Conservation (phyloP, 2,797 vertebrate genomes). For the Muscicapa comitata region DNA sequence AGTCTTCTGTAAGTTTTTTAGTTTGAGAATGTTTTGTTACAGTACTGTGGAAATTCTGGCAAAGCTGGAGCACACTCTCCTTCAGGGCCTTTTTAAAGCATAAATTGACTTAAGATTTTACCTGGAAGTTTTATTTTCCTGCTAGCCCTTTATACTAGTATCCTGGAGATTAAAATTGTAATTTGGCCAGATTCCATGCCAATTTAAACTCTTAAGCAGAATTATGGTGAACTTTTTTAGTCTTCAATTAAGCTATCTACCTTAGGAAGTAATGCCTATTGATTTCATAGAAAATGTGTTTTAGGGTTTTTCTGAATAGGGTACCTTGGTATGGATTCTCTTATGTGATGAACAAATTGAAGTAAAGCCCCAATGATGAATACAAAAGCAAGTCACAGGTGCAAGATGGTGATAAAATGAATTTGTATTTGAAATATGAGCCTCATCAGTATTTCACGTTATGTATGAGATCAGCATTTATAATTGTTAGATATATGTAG, state of each 20-base stretch:
- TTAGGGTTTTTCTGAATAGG: neutral
- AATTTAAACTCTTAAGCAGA: neutral
- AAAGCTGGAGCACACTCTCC: neutral
- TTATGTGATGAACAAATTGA: neutral
- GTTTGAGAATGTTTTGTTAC: neutral
- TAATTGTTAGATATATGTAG: neutral
- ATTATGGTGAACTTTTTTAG: neutral
- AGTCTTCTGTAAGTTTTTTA: neutral
- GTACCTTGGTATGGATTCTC: neutral
- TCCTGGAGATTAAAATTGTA: neutral
- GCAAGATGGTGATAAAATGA: constrained; percentile 27
- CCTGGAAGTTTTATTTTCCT: neutral
- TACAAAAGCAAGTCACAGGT: neutral
- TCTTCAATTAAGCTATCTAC: neutral
- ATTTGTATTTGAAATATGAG: neutral
- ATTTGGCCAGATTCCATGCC: neutral
- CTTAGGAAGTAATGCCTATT: neutral
- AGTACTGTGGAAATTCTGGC: neutral
- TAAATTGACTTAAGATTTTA: neutral
- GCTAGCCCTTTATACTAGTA: neutral
- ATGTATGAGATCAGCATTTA: neutral
- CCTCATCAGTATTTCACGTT: neutral
- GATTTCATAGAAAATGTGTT: neutral
- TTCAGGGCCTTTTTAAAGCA: neutral
- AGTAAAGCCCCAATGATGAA: neutral